phyloP scores from a whole-genome alignment of 2,888 invertebrate genomes.

The Atethmia centrago region DNA sequence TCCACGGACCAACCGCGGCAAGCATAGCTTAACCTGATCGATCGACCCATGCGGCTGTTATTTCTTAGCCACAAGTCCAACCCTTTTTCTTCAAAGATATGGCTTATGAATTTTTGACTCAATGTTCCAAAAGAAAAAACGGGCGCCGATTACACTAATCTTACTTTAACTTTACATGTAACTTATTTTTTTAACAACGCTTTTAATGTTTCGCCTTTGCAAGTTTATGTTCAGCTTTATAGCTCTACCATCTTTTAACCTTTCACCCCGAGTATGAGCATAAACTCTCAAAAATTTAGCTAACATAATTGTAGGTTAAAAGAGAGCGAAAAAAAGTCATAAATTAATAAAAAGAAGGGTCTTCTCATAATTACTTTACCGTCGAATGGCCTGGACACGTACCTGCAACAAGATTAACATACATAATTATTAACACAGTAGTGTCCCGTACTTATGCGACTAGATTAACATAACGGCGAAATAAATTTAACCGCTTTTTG shows the following conservation, averaged over 20 bases:
- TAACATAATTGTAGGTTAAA: conserved; percentile 39
- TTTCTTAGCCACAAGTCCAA: too few species aligned
- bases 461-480: conserved; percentile 47
- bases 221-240: conserved; percentile 16
- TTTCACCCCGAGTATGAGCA: conserved; percentile 7
- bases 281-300: conserved; percentile 28
- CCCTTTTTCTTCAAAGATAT: background rate
- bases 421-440: conserved; percentile 56
- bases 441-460: conserved; percentile 31
- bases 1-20: too few species aligned
- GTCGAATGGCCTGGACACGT: conserved; percentile 57
- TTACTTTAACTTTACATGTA: background rate
- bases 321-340: conserved; percentile 40
- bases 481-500: conserved; percentile 46
- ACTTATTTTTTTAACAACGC: background rate
- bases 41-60: too few species aligned
- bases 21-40: too few species aligned
- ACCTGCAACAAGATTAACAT: conserved; percentile 70
- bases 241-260: background rate
- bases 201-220: background rate
- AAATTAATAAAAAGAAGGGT: conserved; percentile 57
- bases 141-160: background rate
- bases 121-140: background rate
- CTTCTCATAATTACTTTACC: conserved; percentile 61
- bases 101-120: background rate